Conservation (phyloP, 2,113 vertebrate species). For the Anguilla rostrata region DNA sequence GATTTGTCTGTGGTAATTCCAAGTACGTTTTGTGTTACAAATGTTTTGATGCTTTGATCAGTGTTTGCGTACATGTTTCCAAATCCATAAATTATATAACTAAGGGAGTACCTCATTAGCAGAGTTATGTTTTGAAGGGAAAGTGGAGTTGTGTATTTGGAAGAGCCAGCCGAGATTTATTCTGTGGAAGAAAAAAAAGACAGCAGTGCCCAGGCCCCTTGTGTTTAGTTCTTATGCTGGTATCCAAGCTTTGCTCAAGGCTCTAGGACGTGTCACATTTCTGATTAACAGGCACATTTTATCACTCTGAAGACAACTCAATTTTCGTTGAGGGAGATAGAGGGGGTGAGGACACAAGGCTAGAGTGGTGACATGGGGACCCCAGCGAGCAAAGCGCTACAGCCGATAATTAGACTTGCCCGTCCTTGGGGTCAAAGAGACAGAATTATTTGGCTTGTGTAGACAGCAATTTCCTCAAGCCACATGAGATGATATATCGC, state of each 20-base stretch:
- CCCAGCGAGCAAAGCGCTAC: constrained; percentile 66
- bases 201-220: constrained; percentile 10
- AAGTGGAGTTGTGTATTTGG: constrained; percentile 6
- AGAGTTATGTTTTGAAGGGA: constrained; percentile 10
- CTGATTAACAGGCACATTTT: constrained; percentile 69
- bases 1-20: no score
- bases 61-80: no score
- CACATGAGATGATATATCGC: constrained; percentile 80
- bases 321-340: constrained; percentile 64
- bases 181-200: constrained; percentile 5
- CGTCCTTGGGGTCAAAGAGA: constrained; percentile 73
- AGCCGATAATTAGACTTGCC: constrained; percentile 84
- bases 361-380: constrained; percentile 61
- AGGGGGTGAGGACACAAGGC: constrained; percentile 67
- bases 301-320: constrained; percentile 73
- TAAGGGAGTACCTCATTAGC: no score
- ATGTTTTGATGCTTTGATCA: no score
- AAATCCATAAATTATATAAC: neutral
- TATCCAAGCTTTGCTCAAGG: constrained; percentile 27
- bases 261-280: constrained; percentile 61
- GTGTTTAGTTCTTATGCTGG: constrained; percentile 25
- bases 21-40: no score
- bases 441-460: constrained; percentile 83
- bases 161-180: constrained; percentile 22
- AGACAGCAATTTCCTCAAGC: constrained; percentile 87